phyloP scores from a whole-genome alignment of 2,888 invertebrate species.

The Caenorhabditis plicata region DNA sequence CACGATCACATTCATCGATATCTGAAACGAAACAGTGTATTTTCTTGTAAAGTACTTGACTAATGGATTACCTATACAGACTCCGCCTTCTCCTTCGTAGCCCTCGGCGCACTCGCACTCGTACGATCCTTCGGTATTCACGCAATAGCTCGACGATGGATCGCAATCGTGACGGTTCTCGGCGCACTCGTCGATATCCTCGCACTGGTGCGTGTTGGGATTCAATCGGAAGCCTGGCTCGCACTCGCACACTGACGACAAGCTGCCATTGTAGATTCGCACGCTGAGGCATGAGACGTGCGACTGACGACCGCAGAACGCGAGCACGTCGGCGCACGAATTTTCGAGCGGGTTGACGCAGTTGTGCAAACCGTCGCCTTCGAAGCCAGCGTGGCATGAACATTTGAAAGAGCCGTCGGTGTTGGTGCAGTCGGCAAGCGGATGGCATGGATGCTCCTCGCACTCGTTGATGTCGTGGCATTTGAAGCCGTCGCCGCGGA shows the following conservation, averaged over 20 bases:
- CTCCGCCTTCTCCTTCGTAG: conserved; percentile 78
- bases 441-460: conserved; percentile 52
- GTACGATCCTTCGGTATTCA: conserved; percentile 85
- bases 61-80: conserved; percentile 41
- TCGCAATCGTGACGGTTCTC: conserved; percentile 59
- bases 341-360: conserved; percentile 53
- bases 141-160: conserved; percentile 75
- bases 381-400: conserved; percentile 56
- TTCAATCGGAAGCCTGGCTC: conserved; percentile 50
- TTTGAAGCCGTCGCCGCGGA: conserved; percentile 56
- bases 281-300: conserved; percentile 46
- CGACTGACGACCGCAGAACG: conserved; percentile 42
- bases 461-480: conserved; percentile 62
- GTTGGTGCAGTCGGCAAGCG: conserved; percentile 59
- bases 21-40: conserved; percentile 32
- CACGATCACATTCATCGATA: conserved; percentile 51
- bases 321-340: conserved; percentile 45
- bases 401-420: conserved; percentile 52
- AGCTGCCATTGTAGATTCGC: conserved; percentile 41
- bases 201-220: conserved; percentile 13
- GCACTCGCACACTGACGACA: conserved; percentile 55
- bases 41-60: background rate
- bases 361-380: conserved; percentile 47
- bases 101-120: conserved; percentile 83
- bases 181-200: conserved; percentile 59